phyloP scores from a whole-genome alignment of 2,797 vertebrate species.

The Eulemur mongoz region DNA sequence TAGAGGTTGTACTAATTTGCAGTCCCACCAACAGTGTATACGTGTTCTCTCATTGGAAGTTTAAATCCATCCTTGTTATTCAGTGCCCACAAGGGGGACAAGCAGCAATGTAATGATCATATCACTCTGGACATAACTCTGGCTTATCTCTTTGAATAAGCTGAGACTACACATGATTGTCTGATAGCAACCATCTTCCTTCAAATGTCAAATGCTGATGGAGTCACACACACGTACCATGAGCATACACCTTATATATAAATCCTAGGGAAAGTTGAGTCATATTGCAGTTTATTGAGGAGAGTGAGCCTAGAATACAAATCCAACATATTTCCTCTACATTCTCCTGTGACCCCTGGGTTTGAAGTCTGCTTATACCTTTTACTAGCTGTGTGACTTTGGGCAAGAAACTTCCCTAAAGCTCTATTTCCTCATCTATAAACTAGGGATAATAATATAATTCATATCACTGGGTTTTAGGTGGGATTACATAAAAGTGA shows the following conservation, averaged over 20 bases:
- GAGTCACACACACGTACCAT: background rate
- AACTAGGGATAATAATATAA: background rate
- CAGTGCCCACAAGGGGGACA: background rate
- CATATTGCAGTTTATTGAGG: background rate
- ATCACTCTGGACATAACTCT: background rate
- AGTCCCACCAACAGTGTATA: too few relatives aligned
- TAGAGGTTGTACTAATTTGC: too few relatives aligned
- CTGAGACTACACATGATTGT: background rate
- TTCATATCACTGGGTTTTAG: background rate
- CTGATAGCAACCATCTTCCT: background rate
- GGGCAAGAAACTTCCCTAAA: background rate
- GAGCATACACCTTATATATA: background rate
- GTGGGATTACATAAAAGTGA: background rate
- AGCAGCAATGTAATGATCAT: background rate
- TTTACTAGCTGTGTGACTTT: background rate
- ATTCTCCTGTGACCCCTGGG: background rate
- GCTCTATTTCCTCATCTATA: background rate
- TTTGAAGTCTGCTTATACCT: background rate
- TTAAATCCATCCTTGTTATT: background rate
- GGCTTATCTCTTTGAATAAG: background rate
- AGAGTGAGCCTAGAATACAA: background rate
- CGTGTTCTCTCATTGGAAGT: background rate
- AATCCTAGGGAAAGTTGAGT: background rate
- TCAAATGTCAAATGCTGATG: background rate
- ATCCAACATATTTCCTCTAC: background rate